Evolutionary conservation across 2,888 invertebrate species (phyloP).

Genomic region (Physocephala rufipes): DNA sequence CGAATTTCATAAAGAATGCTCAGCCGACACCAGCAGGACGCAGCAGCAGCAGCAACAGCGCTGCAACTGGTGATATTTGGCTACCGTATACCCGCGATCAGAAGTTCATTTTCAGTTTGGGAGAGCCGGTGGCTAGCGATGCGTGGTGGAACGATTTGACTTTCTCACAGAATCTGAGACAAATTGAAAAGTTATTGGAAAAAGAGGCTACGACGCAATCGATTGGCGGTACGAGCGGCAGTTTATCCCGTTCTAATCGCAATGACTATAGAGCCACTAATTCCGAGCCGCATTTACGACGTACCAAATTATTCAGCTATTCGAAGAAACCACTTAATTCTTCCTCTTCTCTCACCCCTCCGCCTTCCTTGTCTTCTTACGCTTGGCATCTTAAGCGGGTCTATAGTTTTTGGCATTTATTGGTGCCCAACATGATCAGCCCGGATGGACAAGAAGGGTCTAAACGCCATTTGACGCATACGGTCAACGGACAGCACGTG

Average conservation of each 20-base stretch:
- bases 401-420: constrained; percentile 62
- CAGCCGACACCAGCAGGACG: constrained; percentile 69
- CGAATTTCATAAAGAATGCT: constrained; percentile 69
- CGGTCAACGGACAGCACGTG: constrained; percentile 52
- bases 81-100: constrained; percentile 67
- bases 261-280: constrained; percentile 52
- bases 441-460: constrained; percentile 41
- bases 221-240: constrained; percentile 31
- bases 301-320: background rate
- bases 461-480: constrained; percentile 43
- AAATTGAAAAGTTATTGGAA: constrained; percentile 58
- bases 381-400: constrained; percentile 60
- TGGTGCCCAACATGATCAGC: constrained; percentile 55
- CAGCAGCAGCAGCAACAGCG: too few species aligned
- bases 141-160: constrained; percentile 26
- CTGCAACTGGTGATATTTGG: constrained; percentile 69
- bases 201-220: constrained; percentile 39
- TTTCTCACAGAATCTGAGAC: constrained; percentile 52
- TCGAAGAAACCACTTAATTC: constrained; percentile 52
- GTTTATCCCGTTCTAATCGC: constrained; percentile 53
- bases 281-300: constrained; percentile 42
- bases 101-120: constrained; percentile 61
- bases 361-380: too few species aligned
- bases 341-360: too few species aligned
- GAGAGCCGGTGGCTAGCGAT: constrained; percentile 48